phyloP scores from a whole-genome alignment of 2,888 invertebrate species.

The Carpatolechia fugitivella region DNA sequence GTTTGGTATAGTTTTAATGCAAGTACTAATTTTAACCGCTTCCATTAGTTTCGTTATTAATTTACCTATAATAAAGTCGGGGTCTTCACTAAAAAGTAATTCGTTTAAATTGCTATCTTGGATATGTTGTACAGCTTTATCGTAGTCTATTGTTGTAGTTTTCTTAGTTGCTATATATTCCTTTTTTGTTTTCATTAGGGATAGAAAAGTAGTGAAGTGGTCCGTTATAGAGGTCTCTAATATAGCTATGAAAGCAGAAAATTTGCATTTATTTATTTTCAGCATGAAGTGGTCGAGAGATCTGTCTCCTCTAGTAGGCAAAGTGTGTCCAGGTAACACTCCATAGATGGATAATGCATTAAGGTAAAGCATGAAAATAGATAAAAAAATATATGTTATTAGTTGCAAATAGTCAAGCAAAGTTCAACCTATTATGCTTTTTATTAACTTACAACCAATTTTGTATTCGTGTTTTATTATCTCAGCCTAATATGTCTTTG shows the following conservation, averaged over 20 bases:
- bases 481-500: too few relatives aligned
- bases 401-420: too few relatives aligned
- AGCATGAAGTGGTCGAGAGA: constrained; percentile 13
- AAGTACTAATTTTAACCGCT: too few relatives aligned
- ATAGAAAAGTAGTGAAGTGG: constrained; percentile 1
- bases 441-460: too few relatives aligned
- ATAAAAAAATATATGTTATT: too few relatives aligned
- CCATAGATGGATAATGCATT: constrained; percentile 1
- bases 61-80: background rate
- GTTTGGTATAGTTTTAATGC: background rate
- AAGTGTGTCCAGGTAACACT: constrained; percentile 1
- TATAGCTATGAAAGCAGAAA: background rate
- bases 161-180: background rate
- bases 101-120: background rate
- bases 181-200: background rate
- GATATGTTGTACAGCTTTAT: background rate
- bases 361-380: too few relatives aligned
- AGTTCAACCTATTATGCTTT: too few relatives aligned
- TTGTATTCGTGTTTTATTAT: too few relatives aligned
- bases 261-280: constrained; percentile 6
- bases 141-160: background rate
- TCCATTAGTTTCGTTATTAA: background rate
- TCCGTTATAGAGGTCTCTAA: constrained; percentile 10
- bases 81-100: background rate
- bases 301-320: constrained; percentile 8